Percentiles rank a stretch among this genome's conserved stretches.
Evolutionary conservation across 2,113 vertebrate species (phyloP).

Genomic region (Gnathonemus echidnorhynchus): DNA sequence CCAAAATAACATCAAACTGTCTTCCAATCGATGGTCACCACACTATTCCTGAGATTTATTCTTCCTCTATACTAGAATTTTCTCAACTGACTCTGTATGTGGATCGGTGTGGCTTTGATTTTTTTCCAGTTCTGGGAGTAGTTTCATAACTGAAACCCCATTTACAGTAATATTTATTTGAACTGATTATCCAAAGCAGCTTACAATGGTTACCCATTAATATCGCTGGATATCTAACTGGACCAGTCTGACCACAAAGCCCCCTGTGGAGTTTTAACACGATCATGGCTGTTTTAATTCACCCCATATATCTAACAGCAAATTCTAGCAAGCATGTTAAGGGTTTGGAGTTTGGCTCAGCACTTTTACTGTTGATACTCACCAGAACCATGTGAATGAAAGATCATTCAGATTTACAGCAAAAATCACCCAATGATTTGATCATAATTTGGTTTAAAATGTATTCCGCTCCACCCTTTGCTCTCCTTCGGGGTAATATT

Average conservation of each 20-base stretch:
- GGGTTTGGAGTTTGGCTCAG: background rate
- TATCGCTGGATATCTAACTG: background rate
- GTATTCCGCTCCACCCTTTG: background rate
- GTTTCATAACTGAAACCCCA: background rate
- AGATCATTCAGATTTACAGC: background rate
- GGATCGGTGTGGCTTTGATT: background rate
- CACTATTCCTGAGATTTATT: background rate
- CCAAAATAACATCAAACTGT: background rate
- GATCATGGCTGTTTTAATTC: background rate
- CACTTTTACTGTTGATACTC: background rate
- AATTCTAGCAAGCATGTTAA: background rate
- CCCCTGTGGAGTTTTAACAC: background rate
- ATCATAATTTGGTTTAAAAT: background rate
- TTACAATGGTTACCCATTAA: background rate
- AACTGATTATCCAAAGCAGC: background rate
- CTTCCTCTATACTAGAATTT: background rate
- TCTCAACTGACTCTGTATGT: background rate
- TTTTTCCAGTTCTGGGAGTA: background rate
- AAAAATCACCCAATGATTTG: background rate
- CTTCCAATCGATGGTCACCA: background rate
- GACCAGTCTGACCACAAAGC: background rate
- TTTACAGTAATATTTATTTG: background rate
- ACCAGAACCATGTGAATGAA: background rate
- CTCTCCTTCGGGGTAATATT: background rate
- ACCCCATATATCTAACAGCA: background rate